These are phyloP conservation scores for Hylaeus volcanicus DNA, from an alignment of 1,140 invertebrate genomes.

Conservation along the genomic window DNA sequence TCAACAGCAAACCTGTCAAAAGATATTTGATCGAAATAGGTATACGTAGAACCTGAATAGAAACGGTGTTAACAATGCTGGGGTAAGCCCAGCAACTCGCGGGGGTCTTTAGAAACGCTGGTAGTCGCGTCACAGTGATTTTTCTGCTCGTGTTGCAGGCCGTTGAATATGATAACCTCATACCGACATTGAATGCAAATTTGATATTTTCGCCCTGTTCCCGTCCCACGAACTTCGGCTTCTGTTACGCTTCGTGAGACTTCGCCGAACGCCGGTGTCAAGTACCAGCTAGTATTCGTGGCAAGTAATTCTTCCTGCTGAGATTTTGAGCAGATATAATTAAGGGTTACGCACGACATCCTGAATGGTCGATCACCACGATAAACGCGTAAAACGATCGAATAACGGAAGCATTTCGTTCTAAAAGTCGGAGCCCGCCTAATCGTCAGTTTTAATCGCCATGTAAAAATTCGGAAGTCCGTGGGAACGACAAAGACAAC, in stretches of 20 bases:
- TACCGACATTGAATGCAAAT: constrained; percentile 62
- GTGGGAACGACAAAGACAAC: neutral
- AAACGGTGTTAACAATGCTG: constrained; percentile 1
- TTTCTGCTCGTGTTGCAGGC: constrained; percentile 35
- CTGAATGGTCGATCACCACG: neutral
- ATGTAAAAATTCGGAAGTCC: neutral
- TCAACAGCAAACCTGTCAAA: no score
- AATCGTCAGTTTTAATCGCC: neutral
- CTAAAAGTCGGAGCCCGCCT: neutral
- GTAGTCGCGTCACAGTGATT: constrained; percentile 43
- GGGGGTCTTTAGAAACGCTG: constrained; percentile 15
- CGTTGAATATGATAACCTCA: constrained; percentile 19
- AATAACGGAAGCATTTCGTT: constrained; percentile 6
- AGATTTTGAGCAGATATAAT: constrained; percentile 14
- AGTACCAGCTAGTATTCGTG: neutral
- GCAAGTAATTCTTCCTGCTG: constrained; percentile 12
- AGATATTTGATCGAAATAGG: no score
- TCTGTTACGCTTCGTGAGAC: constrained; percentile 30
- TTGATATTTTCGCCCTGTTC: constrained; percentile 58
- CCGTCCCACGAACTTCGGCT: constrained; percentile 47
- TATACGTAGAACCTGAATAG: no score
- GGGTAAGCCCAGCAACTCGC: constrained; percentile 7
- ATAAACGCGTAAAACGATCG: constrained; percentile 1
- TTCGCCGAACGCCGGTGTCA: constrained; percentile 3
- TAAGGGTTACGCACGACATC: constrained; percentile 2